Conservation (phyloP, 1,140 invertebrate species). For the Lutraria rhynchaena region DNA sequence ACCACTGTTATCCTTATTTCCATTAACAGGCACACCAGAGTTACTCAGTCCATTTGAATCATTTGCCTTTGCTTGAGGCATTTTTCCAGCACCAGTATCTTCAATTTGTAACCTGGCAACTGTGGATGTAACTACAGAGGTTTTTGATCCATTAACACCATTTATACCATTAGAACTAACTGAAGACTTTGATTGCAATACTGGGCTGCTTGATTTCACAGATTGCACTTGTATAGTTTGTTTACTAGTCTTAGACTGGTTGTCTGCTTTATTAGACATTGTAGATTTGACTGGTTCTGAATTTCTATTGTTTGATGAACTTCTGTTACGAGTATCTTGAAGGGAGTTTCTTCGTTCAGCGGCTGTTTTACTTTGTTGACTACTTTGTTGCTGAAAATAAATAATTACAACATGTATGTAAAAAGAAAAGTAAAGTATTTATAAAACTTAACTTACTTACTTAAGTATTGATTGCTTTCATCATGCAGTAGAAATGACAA, state of each 20-base stretch:
- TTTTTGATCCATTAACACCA: constrained; percentile 12
- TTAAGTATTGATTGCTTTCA: no score
- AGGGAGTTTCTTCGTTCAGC: constrained; percentile 12
- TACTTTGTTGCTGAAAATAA: constrained; percentile 68
- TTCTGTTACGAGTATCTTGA: not conserved
- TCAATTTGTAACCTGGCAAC: not conserved
- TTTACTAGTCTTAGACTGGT: constrained; percentile 26
- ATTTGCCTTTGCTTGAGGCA: not conserved
- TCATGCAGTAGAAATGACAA: no score
- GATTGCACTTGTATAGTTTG: constrained; percentile 26
- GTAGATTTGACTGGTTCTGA: constrained; percentile 29
- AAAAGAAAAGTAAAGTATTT: not conserved
- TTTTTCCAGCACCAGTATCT: not conserved
- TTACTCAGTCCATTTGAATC: not conserved
- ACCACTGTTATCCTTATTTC: not conserved
- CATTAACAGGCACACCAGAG: not conserved
- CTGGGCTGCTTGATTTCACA: constrained; percentile 7
- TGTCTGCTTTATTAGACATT: not conserved
- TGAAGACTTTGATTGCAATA: not conserved
- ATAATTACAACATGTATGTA: not conserved
- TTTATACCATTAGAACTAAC: constrained; percentile 8
- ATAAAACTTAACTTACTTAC: no score
- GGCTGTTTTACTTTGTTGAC: constrained; percentile 40
- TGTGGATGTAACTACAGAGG: not conserved
- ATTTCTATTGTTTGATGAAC: not conserved